Percentiles rank a stretch among this genome's conserved stretches.
phyloP scores from a whole-genome alignment of 1,140 invertebrate species.

The Tribolium castaneum region DNA sequence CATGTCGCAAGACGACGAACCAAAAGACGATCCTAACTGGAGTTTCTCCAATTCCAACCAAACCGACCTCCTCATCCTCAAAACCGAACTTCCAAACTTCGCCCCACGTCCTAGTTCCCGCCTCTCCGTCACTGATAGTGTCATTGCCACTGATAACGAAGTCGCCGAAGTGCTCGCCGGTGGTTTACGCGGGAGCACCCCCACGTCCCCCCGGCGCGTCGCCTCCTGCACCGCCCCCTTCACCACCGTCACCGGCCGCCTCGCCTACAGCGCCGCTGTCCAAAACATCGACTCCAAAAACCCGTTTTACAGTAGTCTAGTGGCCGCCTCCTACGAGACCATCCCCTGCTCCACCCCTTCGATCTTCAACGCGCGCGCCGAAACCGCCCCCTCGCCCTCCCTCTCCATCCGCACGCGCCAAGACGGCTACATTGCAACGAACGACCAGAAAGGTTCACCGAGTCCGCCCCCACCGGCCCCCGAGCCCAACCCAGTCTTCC shows the following conservation, averaged over 20 bases:
- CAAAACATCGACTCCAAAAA: constrained; percentile 68
- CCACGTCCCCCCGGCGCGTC: constrained; percentile 68
- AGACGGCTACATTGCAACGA: constrained; percentile 69
- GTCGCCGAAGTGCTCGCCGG: constrained; percentile 66
- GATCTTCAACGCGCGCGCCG: constrained; percentile 64
- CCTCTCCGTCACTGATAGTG: constrained; percentile 67
- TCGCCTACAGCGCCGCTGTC: constrained; percentile 71
- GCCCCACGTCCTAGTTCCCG: constrained; percentile 69
- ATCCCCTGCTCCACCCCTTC: constrained; percentile 66
- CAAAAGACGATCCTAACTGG: constrained; percentile 75
- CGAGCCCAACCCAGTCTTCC: constrained; percentile 65
- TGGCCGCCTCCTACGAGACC: constrained; percentile 66
- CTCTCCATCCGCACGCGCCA: constrained; percentile 73
- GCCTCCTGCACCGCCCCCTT: constrained; percentile 68
- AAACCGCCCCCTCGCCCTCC: constrained; percentile 71
- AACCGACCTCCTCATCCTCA: constrained; percentile 68
- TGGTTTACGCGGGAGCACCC: constrained; percentile 59
- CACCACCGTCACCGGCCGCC: constrained; percentile 69
- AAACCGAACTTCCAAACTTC: constrained; percentile 58
- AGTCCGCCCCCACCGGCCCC: constrained; percentile 84
- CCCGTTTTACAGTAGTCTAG: constrained; percentile 63
- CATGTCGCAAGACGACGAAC: constrained; percentile 56
- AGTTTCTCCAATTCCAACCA: constrained; percentile 73
- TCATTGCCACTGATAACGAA: constrained; percentile 67
- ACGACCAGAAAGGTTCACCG: constrained; percentile 67